These are phyloP conservation scores for Biston betularia DNA, from an alignment of 2,888 invertebrate species.

Conservation along the genomic window DNA sequence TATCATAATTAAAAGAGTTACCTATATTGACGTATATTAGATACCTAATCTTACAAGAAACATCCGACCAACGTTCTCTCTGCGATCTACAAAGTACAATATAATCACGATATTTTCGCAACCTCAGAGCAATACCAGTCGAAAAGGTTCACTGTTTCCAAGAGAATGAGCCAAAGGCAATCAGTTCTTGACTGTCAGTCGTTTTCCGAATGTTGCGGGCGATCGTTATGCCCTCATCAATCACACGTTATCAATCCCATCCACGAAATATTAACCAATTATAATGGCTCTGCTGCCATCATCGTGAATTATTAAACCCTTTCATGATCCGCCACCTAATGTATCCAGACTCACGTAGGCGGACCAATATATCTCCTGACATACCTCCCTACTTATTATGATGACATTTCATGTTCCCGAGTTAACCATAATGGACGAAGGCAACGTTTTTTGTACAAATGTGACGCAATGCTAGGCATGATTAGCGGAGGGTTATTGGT, in stretches of 20 bases:
- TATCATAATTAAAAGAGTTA: too few relatives aligned
- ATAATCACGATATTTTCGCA: constrained; percentile 14
- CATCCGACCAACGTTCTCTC: too few relatives aligned
- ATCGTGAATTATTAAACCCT: constrained; percentile 67
- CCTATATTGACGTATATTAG: too few relatives aligned
- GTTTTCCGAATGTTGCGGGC: constrained; percentile 50
- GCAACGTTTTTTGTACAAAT: background rate
- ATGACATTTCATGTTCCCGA: background rate
- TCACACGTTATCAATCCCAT: constrained; percentile 78
- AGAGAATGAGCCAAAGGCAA: constrained; percentile 36
- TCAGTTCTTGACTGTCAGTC: constrained; percentile 45
- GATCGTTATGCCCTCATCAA: constrained; percentile 76
- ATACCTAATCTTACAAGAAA: too few relatives aligned
- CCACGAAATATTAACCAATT: constrained; percentile 78
- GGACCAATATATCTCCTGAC: constrained; percentile 2
- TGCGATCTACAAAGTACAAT: background rate
- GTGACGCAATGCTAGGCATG: background rate
- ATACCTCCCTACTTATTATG: background rate
- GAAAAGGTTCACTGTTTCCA: constrained; percentile 27
- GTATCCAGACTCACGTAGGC: constrained; percentile 27
- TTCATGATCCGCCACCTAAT: constrained; percentile 42
- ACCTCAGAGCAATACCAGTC: background rate
- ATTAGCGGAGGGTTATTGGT: background rate
- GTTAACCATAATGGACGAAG: background rate
- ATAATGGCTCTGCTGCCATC: constrained; percentile 64